Evolutionary conservation across 35 echinoderm and acorn worm species (phyloP).

Genomic region (Eucidaris tribuloides): DNA sequence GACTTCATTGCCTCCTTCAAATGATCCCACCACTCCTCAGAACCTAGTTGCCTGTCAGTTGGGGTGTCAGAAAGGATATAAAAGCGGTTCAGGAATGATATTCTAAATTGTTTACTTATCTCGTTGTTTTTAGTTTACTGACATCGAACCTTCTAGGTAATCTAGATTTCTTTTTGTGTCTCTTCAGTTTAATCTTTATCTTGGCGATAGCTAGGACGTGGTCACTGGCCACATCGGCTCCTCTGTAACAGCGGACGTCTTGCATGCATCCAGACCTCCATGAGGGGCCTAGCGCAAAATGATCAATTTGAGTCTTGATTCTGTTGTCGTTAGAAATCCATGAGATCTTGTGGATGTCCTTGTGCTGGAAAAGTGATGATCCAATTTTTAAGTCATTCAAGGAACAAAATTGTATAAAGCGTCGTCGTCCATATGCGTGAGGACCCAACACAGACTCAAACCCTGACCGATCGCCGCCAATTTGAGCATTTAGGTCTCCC

Average conservation of each 20-base stretch:
- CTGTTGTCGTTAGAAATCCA: conserved; percentile 20
- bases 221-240: conserved; percentile 22
- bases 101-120: neutral
- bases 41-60: neutral
- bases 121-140: neutral
- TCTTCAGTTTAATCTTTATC: conserved; percentile 23
- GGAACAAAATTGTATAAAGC: too few species aligned
- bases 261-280: conserved; percentile 16
- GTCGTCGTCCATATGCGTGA: too few species aligned
- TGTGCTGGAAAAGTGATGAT: conserved; percentile 6
- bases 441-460: too few species aligned
- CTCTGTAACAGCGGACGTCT: conserved; percentile 9
- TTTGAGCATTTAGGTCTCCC: too few species aligned
- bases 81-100: conserved; percentile 2
- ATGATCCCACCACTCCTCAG: neutral
- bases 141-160: conserved; percentile 12
- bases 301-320: conserved; percentile 26
- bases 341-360: conserved; percentile 34
- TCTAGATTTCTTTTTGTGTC: conserved; percentile 4
- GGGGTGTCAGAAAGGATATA: neutral
- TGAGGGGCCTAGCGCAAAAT: neutral
- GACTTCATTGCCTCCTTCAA: too few species aligned
- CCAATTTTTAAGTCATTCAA: too few species aligned
- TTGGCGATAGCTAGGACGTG: conserved; percentile 15
- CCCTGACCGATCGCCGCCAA: too few species aligned